These are phyloP conservation scores for Holothuria scabra DNA, from an alignment of 53 echinoderm and acorn worm genomes.

Conservation along the genomic window DNA sequence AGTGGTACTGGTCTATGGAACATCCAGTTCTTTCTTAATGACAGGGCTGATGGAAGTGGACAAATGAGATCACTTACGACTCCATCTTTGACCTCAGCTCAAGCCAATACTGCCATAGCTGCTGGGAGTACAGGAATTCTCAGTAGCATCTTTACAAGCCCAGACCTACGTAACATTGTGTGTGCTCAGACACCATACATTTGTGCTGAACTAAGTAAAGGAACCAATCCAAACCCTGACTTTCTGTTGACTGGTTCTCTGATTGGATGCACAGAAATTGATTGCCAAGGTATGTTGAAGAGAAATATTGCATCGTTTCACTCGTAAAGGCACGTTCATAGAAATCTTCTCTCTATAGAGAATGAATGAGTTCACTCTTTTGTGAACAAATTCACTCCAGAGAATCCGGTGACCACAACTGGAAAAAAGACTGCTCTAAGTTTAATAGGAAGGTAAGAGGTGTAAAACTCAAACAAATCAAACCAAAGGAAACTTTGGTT, in stretches of 20 bases:
- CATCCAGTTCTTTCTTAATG: slow-evolving; percentile 65
- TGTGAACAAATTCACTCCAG: too few relatives aligned
- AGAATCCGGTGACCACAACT: too few relatives aligned
- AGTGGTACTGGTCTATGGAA: slow-evolving; percentile 83
- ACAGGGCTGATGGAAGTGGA: slow-evolving; percentile 52
- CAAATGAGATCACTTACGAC: slow-evolving; percentile 11
- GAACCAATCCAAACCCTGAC: slow-evolving; percentile 69
- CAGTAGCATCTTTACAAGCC: slow-evolving; percentile 13
- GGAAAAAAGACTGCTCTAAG: too few relatives aligned
- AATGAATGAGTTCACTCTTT: too few relatives aligned
- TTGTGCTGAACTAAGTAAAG: slow-evolving; percentile 80
- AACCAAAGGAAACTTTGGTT: too few relatives aligned
- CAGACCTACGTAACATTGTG: slow-evolving; percentile 62
- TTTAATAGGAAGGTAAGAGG: too few relatives aligned
- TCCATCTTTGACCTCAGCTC: slow-evolving; percentile 49
- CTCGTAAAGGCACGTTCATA: too few relatives aligned
- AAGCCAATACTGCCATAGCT: slow-evolving; percentile 51
- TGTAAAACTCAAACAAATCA: too few relatives aligned
- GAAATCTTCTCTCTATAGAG: too few relatives aligned
- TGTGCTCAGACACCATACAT: slow-evolving; percentile 82
- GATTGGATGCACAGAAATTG: slow-evolving; percentile 57
- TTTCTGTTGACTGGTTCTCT: slow-evolving; percentile 73
- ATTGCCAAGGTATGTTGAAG: slow-evolving; percentile 74
- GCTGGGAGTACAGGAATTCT: slow-evolving; percentile 61
- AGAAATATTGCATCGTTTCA: too few relatives aligned